Evolutionary conservation across 2,888 invertebrate genomes (phyloP), one percentile per base, ranked within the genome.

Genomic region (Rosalia funebris): DNA sequence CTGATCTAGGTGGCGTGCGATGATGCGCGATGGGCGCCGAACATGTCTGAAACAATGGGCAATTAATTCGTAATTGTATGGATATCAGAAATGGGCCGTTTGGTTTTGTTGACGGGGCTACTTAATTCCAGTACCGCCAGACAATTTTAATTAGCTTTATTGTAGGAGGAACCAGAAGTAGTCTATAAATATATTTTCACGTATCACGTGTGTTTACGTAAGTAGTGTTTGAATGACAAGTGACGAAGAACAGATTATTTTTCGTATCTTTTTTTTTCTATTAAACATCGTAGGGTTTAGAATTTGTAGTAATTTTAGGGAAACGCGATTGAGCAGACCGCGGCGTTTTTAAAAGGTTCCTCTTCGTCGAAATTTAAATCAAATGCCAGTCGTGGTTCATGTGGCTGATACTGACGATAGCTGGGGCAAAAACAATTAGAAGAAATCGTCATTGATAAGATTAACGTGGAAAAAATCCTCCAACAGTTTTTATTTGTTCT

Each of bases 31-130:
- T 46, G 42, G 42, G 16, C 37, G 19, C 62, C 70, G 71, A 69
- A 46, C 63, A 54, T 59, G 60, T 56, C 67, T 67, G 62, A 67
- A 69, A 68, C 64, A 66, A 63, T 62, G 53, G 50, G 25, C 39
- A 36, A 60, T 55, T 50, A 36, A 45, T 58, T 47, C 31, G 15
- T 37, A 42, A 58, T 12, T 54, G 47, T 37, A 42, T 53, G 53
- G 52, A 54, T n/a, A 52, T 34, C 36, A 36, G 53, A 47, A 17
- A 37, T 15, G 14, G 31, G 14, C 7, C 10, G 17, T 11, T n/a
- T 48, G 19, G 34, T 34, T 15, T 37, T 48, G 36, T 19, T 17
- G 48, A 37, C 48, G 34, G n/a, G 16, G 25, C 25, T 5, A 25
- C 7, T 3, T 19, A 37, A 48, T 48, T 17, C 32, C 10, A 7